Conservation (phyloP, 2,797 vertebrate genomes). For the Pampus argenteus region DNA sequence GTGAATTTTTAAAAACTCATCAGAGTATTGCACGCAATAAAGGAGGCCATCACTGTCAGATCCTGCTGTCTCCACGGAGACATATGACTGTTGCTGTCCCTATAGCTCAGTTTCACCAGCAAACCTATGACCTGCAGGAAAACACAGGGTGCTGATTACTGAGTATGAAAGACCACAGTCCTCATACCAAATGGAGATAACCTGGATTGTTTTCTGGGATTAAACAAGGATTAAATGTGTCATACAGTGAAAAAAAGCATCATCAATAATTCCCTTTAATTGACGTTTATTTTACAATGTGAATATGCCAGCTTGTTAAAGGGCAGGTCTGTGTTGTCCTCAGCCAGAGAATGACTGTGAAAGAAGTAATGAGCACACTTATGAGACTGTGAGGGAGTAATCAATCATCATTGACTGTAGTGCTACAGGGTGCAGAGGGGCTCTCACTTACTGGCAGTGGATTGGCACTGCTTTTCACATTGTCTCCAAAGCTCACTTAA, state of each 20-base stretch:
- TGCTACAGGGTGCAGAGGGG: conserved; percentile 64
- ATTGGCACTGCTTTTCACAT: conserved; percentile 57
- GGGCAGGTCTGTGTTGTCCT: conserved; percentile 44
- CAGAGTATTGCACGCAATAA: conserved; percentile 10
- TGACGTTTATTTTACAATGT: conserved; percentile 18
- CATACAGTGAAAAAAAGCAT: conserved; percentile 24
- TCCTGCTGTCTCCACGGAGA: conserved; percentile 27
- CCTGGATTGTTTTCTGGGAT: conserved; percentile 13
- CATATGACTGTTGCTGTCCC: conserved; percentile 23
- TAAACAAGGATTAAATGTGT: background rate
- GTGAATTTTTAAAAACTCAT: conserved; percentile 51
- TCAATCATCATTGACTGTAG: conserved; percentile 79
- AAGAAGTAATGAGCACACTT: conserved; percentile 74
- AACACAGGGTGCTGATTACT: conserved; percentile 60
- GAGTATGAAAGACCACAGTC: conserved; percentile 42
- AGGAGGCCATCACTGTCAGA: conserved; percentile 6
- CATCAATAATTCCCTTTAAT: conserved; percentile 28
- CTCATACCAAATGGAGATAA: conserved; percentile 23
- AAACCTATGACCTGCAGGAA: conserved; percentile 49
- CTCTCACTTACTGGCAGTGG: conserved; percentile 55
- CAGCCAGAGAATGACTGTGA: conserved; percentile 31
- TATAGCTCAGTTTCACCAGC: conserved; percentile 26
- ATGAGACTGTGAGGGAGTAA: conserved; percentile 73
- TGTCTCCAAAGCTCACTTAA: conserved; percentile 68
- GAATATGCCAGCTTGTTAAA: conserved; percentile 39